Base-by-base conservation (phyloP, 2,888 invertebrate species). In the Mantis religiosa region DNA sequence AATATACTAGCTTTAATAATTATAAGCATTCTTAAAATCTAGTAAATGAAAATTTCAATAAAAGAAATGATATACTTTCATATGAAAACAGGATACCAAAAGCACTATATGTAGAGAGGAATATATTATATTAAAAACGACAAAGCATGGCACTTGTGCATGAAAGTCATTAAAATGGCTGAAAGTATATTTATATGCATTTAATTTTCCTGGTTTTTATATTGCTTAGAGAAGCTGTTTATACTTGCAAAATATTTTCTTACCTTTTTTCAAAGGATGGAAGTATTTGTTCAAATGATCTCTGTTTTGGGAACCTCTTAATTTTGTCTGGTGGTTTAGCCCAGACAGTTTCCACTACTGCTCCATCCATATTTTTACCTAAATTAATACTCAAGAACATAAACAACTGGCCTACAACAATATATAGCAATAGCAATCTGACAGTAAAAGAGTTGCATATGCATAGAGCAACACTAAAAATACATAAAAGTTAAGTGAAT, bases 261-360 rank as follows among this genome's bases (percentile, higher is more conserved):
- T 71, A 71, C 54, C 54, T 25, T 20, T 20, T 71, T 6, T 71
- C 25, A 71, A 20, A 6, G 8, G 25, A 71, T 71, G 54, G 15
- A 20, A 20, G 4, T 6, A 20, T 20, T 20, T 0, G 15, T 71
- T 71, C 54, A 20, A 6, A 20, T 20, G 6, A 1, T 71, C 54
- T 71, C 25, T 20, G 4, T 71, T 25, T 71, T 71, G 54, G 54
- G 15, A 6, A 71, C 6, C 54, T 71, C 20, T 3, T 71, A 3
- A 84, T 6, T 28, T 84, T 84, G 54, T 83, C n/a, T 41, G n/a
- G 15, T 15, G 89, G 89, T 41, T 89, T 89, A 41, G 89, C 88
- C 89, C 89, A 89, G 9, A 28, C 7, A 25, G 88, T 87, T 20
- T 84, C 28, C 28, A 89, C n/a, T 1, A 87, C 27, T n/a, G 87